These are phyloP conservation scores for Sycophaga agraensis DNA, from an alignment of 1,140 invertebrate species.

Conservation along the genomic window DNA sequence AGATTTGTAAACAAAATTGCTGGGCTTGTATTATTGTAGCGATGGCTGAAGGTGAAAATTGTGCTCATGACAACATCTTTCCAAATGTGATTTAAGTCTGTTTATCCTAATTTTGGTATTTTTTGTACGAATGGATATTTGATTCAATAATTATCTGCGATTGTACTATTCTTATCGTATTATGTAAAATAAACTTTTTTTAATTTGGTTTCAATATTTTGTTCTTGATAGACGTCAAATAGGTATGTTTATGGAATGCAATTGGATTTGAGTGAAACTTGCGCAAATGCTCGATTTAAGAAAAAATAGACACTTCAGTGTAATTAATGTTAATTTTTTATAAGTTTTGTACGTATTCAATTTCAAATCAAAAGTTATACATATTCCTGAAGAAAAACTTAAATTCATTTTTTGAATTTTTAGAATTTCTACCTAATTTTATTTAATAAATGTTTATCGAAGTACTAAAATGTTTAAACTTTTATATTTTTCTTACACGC, in stretches of 20 bases:
- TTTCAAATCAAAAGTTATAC: constrained; percentile 5
- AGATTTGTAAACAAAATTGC: constrained; percentile 14
- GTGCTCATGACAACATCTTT: not conserved
- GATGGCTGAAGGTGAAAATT: constrained; percentile 20
- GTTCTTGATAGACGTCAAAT: not conserved
- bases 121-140: constrained; percentile 6
- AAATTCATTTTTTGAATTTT: not conserved
- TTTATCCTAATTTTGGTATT: constrained; percentile 15
- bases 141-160: constrained; percentile 12
- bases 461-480: not conserved
- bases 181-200: constrained; percentile 29
- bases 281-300: too few species aligned
- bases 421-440: not conserved
- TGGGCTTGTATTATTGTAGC: constrained; percentile 5
- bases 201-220: constrained; percentile 17
- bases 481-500: not conserved
- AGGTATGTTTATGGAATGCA: not conserved
- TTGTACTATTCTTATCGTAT: constrained; percentile 24
- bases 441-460: not conserved
- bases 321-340: constrained; percentile 2
- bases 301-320: too few species aligned
- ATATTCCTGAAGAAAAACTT: not conserved
- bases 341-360: not conserved
- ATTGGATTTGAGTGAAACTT: not conserved
- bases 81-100: constrained; percentile 23